Conservation (phyloP, 1,140 invertebrate genomes). For the Caenorhabditis inopinata region DNA sequence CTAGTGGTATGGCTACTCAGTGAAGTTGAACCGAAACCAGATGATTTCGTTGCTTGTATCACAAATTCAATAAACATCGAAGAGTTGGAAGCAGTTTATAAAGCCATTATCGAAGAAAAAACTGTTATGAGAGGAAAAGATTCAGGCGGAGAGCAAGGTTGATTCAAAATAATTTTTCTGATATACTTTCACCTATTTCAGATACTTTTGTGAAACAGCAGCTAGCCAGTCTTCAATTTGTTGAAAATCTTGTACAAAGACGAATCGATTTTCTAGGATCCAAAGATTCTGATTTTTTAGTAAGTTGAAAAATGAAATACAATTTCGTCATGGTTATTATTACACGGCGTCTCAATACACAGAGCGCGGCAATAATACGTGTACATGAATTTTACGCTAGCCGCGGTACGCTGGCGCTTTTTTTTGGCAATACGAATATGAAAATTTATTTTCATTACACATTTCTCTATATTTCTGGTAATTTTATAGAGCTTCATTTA, state of each 20-base stretch:
- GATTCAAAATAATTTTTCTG: too few relatives aligned
- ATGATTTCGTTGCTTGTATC: constrained; percentile 60
- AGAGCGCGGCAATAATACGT: too few relatives aligned
- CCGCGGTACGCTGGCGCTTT: too few relatives aligned
- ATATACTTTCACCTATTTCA: too few relatives aligned
- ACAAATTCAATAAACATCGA: constrained; percentile 59
- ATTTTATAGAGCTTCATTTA: too few relatives aligned
- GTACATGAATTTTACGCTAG: too few relatives aligned
- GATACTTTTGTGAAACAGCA: constrained; percentile 81
- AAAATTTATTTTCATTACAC: too few relatives aligned
- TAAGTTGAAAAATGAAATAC: too few relatives aligned
- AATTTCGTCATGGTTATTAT: too few relatives aligned
- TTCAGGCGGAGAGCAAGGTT: constrained; percentile 51
- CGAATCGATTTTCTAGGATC: neutral
- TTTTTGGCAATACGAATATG: too few relatives aligned
- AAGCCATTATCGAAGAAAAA: constrained; percentile 62
- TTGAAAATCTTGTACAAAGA: constrained; percentile 68
- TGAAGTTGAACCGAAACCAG: constrained; percentile 58
- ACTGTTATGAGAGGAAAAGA: constrained; percentile 57
- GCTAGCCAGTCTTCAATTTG: constrained; percentile 81
- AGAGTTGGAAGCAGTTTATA: constrained; percentile 61
- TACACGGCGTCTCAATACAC: too few relatives aligned
- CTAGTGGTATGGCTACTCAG: constrained; percentile 78
- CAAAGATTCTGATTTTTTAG: neutral
- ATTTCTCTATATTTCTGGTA: too few relatives aligned